Evolutionary conservation across 1,140 invertebrate species (phyloP).

Genomic region (Paramacrobiotus metropolitanus): DNA sequence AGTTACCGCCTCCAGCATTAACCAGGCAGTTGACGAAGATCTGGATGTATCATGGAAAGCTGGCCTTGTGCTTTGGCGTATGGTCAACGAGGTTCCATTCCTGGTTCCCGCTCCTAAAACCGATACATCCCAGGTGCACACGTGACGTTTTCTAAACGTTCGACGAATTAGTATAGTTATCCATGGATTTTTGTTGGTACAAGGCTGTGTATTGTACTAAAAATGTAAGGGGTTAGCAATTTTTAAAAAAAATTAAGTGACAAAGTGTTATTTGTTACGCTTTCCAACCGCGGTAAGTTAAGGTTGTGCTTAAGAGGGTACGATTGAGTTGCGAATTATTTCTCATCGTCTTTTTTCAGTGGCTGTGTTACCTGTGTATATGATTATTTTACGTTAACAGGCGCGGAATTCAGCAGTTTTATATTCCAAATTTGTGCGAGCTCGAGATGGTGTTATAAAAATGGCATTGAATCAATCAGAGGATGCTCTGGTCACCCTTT

Average conservation of each 20-base stretch:
- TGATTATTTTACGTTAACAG: background rate
- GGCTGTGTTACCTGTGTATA: no score
- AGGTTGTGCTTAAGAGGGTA: no score
- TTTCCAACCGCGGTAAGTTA: no score
- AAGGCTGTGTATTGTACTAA: no score
- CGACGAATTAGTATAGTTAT: no score
- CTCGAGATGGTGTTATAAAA: background rate
- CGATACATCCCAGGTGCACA: background rate
- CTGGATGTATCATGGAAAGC: background rate
- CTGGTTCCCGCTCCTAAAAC: background rate
- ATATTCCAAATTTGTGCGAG: background rate
- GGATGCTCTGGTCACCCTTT: background rate
- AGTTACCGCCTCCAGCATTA: background rate
- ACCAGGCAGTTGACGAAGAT: background rate
- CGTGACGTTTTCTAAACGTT: background rate
- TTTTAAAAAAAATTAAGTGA: no score
- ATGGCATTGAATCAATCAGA: background rate
- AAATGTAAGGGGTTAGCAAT: no score
- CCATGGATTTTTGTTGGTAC: no score
- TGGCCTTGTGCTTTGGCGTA: background rate
- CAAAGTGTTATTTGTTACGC: no score
- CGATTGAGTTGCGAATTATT: no score
- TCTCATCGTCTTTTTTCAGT: no score
- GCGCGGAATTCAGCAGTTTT: background rate
- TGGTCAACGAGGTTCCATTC: background rate